These are phyloP conservation scores for western clawed frog (Xenopus tropicalis) DNA, from an alignment of 2,113 vertebrate genomes.

Conservation along the genomic window UCB_Xtro_10.0 CM004445.2:65767001-65767500, in stretches of 20 bases:
- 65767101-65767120: conserved; percentile 36
- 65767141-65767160: conserved; percentile 17
- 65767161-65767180: neutral
- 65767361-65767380: no score
- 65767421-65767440: neutral
- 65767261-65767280: no score
- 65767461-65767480: neutral
- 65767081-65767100: conserved; percentile 38
- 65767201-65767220: no score
- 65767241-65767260: no score
- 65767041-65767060: conserved; percentile 35
- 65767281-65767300: no score
- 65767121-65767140: conserved; percentile 36
- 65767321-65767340: no score
- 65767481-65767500: no score
- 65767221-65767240: no score
- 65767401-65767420: no score
- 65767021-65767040: conserved; percentile 30
- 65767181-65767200: neutral
- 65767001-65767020: conserved; percentile 36
- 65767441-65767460: neutral
- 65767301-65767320: no score
- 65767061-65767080: conserved; percentile 28
- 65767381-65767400: no score
- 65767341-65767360: no score